Evolutionary conservation across 2,888 invertebrate genomes (phyloP).

Genomic region (Caenorhabditis macrosperma): DNA sequence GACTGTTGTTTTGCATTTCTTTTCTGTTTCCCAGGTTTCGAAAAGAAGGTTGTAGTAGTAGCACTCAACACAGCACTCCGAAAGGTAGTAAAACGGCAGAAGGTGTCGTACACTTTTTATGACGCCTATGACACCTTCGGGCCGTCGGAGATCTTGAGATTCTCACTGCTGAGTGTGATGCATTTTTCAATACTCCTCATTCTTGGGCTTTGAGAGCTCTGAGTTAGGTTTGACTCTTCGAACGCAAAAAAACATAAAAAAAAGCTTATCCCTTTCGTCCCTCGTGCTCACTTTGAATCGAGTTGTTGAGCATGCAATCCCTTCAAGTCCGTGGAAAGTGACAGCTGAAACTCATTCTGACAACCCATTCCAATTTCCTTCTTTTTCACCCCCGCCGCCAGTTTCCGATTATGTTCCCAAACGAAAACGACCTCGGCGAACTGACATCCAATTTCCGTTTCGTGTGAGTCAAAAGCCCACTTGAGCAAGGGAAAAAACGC

Average conservation of each 20-base stretch:
- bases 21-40: conserved; percentile 3
- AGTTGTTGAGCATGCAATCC: no score
- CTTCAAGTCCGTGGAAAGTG: not conserved
- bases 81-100: conserved; percentile 35
- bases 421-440: not conserved
- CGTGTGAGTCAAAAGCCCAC: not conserved
- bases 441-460: not conserved
- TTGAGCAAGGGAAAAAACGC: not conserved
- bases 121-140: conserved; percentile 35
- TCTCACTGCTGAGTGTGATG: no score
- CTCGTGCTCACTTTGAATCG: not conserved
- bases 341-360: not conserved
- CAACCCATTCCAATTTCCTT: not conserved
- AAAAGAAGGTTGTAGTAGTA: not conserved
- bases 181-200: no score
- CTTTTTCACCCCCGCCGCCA: no score
- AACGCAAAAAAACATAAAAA: no score
- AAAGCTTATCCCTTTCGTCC: no score
- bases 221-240: no score
- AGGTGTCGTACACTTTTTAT: conserved; percentile 48
- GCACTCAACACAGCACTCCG: not conserved
- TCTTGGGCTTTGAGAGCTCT: no score
- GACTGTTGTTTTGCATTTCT: no score
- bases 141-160: not conserved
- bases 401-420: not conserved